Conservation (phyloP, 2,888 invertebrate genomes). For the Drosophila macrospina region DNA sequence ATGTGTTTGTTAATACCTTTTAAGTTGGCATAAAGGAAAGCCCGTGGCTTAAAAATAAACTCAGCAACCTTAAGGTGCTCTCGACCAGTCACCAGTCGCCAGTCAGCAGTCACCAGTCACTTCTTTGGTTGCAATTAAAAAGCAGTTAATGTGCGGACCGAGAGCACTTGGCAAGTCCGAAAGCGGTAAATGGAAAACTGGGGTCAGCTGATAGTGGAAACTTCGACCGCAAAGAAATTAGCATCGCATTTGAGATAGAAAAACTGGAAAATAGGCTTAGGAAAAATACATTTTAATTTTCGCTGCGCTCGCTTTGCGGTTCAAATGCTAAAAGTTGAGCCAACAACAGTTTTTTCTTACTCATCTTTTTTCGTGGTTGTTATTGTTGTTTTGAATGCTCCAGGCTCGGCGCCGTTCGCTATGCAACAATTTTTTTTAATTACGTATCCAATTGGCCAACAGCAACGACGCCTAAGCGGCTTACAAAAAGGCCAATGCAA, state of each 20-base stretch:
- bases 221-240: slow-evolving; percentile 18
- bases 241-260: not conserved
- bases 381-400: slow-evolving; percentile 32
- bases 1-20: slow-evolving; percentile 47
- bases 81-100: slow-evolving; percentile 1
- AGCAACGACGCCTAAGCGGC: slow-evolving; percentile 57
- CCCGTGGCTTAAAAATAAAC: slow-evolving; percentile 30
- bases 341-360: slow-evolving; percentile 7
- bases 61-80: slow-evolving; percentile 8
- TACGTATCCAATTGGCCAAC: slow-evolving; percentile 56
- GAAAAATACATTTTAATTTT: slow-evolving; percentile 34
- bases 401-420: slow-evolving; percentile 31
- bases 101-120: too few relatives aligned
- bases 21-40: slow-evolving; percentile 35
- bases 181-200: not conserved
- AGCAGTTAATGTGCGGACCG: slow-evolving; percentile 36
- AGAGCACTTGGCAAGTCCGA: slow-evolving; percentile 3
- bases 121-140: slow-evolving; percentile 57
- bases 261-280: slow-evolving; percentile 18
- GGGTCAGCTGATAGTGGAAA: slow-evolving; percentile 1
- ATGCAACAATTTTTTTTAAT: slow-evolving; percentile 69
- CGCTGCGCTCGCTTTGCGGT: slow-evolving; percentile 16
- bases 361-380: slow-evolving; percentile 4
- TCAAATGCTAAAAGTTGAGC: slow-evolving; percentile 24
- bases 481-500: slow-evolving; percentile 54